Conservation (phyloP, 2,113 vertebrate species). For the Lonchura striata region DNA sequence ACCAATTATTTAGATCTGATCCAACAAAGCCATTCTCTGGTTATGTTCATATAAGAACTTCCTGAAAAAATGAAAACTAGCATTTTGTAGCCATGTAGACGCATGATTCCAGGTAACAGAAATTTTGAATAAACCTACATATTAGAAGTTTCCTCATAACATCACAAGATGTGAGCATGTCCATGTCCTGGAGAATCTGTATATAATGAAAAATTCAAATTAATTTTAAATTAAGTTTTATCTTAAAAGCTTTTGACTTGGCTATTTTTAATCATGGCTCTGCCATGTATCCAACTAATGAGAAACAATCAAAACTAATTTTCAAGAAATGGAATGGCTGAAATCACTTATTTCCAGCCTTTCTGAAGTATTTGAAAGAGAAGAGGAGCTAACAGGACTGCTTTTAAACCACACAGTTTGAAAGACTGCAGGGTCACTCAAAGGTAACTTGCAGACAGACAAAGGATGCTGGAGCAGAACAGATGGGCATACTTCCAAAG, state of each 20-base stretch:
- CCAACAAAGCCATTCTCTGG: background rate
- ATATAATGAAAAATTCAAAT: background rate
- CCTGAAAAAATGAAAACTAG: background rate
- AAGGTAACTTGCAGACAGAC: background rate
- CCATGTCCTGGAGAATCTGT: background rate
- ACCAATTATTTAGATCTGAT: background rate
- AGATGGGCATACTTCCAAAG: background rate
- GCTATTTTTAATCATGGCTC: background rate
- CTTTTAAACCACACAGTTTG: background rate
- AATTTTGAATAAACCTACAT: background rate
- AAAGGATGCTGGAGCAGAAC: background rate
- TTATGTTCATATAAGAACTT: background rate
- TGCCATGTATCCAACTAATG: background rate
- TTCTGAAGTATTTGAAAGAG: background rate
- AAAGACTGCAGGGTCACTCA: background rate
- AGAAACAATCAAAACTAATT: background rate
- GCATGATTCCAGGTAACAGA: background rate
- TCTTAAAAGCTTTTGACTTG: background rate
- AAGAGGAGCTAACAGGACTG: background rate
- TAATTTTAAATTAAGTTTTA: background rate
- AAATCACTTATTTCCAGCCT: background rate
- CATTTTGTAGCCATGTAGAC: background rate
- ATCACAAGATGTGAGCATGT: background rate
- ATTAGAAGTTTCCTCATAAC: background rate
- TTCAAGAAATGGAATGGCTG: background rate